Base-by-base conservation (phyloP, 2,797 vertebrate species). In the Syncerus caffer region DNA sequence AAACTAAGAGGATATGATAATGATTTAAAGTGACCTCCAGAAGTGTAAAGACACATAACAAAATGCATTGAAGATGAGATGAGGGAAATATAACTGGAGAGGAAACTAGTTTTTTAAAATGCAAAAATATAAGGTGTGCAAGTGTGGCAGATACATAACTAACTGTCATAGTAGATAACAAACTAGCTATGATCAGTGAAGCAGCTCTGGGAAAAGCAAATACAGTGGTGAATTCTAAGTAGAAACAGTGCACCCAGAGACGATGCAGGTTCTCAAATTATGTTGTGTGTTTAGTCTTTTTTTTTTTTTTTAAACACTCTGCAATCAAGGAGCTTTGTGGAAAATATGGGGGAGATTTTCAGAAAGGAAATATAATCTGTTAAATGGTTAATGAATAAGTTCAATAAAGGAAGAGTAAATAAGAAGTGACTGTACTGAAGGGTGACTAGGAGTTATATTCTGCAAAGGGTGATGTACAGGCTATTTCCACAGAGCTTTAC, bases 21-120 rank as follows among this genome's bases (percentile, higher is more conserved):
- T 51, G 62, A 38, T 38, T 67, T 29, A 62, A 88, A 25, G 9
- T 42, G 53, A 92, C 11, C 31, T 78, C 47, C 13, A 71, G 23
- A 17, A 94, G 3, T n/a, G 9, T n/a, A 55, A 88, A 90, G 2
- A 23, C 21, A 34, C 6, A 86, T 38, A 91, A 38, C 38, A 90
- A 89, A n/a, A 50, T 27, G 1, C 42, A 64, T 27, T 92, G 34
- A 94, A 57, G 9, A 29, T 50, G 85, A 94, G 74, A 64, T 53
- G 4, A 91, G 11, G 60, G 80, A 71, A 67, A 85, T 71, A 71
- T 27, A 89, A 45, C 11, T 82, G 29, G 42, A 91, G 51, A 67
- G 16, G 10, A 93, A 94, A 95, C 85, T 53, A 94, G n/a, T 60
- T 85, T 93, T 85, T 55, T 15, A n/a, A 71, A 93, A 50, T 53